Evolutionary conservation across 2,888 invertebrate species (phyloP), one percentile per base, ranked within the genome.

Genomic region (Falcaria lacertinaria): DNA sequence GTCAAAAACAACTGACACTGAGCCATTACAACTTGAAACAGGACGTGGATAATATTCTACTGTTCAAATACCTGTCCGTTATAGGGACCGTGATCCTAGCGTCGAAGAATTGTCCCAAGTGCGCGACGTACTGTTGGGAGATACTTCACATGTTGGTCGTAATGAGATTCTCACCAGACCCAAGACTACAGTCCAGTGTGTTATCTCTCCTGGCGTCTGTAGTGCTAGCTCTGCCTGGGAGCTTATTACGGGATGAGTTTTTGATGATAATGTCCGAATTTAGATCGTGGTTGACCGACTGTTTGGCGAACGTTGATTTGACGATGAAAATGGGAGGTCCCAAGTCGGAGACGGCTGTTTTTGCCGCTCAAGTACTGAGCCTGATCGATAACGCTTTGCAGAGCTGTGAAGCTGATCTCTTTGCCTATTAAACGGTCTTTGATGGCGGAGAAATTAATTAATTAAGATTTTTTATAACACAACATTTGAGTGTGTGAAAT

Each of bases 41-140:
- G 40, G 94, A 95, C 57, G 87, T 91, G 1, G 94, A 94, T 56
- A 92, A 91, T 44, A 86, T 94, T 16, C 65, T 96, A 2, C 66
- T 96, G n/a, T 81, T 93, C 1, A 92, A 92, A 58, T 94, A 93
- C 57, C 64, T 96, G 0, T 90, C 93, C 8, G 94, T 95, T 0
- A 70, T 96, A 2, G 91, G 94, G 0, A 90, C 92, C 15, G 81
- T 96, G 1, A 87, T 95, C 58, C 75, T 92, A 39, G 91, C 92
- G 0, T 90, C 95, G 0, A 91, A 93, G 52, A 95, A 96, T 73
- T 93, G 93, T 53, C 82, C 91, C 0, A 79, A 91, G 28, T 90
- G 92, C 7, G 74, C 91, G 0, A 89, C 90, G 48, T 94, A 96
- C 83, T 93, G 92, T 0, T 91, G 90, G 48, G 95, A 95, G 62